Evolutionary conservation across 2,113 vertebrate species (phyloP).

Genomic region (Centrocercus urophasianus): DNA sequence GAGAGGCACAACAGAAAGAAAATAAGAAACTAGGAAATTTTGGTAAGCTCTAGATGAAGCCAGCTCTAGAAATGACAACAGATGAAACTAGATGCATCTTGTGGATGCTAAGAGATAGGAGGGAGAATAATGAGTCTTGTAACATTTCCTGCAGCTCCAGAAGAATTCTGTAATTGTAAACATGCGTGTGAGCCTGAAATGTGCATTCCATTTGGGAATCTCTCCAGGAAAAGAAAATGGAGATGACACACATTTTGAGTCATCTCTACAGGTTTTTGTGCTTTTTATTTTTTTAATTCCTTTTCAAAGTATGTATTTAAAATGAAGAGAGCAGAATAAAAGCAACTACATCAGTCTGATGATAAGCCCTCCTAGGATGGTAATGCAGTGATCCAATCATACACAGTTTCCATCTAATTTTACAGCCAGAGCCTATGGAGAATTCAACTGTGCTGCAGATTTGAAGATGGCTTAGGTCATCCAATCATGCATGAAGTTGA

Average conservation of each 20-base stretch:
- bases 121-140: background rate
- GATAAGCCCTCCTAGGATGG: background rate
- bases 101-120: background rate
- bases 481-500: background rate
- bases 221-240: background rate
- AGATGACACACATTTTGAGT: conserved; percentile 7
- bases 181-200: background rate
- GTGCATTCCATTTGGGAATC: background rate
- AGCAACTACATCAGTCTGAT: background rate
- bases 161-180: background rate
- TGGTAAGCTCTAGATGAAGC: background rate
- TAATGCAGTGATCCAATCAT: background rate
- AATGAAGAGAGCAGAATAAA: conserved; percentile 20
- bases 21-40: background rate
- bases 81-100: background rate
- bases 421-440: background rate
- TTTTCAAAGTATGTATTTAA: conserved; percentile 1
- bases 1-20: background rate
- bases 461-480: background rate
- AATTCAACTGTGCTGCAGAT: background rate
- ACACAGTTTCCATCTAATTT: background rate
- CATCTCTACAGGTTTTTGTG: background rate
- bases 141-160: background rate
- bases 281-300: background rate
- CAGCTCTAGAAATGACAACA: background rate